Conservation (phyloP, 2,113 vertebrate genomes). For the Bungarus multicinctus region DNA sequence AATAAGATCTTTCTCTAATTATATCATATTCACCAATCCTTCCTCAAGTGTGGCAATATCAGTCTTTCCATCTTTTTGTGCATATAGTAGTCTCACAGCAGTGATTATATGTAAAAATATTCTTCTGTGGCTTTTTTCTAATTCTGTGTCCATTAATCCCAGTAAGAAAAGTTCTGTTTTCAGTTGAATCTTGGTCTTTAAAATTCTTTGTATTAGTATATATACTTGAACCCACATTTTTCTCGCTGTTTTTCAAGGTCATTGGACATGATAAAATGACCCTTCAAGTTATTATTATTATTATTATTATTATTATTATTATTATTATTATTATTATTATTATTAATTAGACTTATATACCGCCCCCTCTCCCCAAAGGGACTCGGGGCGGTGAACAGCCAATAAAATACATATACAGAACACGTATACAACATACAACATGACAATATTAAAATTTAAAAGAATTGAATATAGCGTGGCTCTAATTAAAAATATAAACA, state of each 20-base stretch:
- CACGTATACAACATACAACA: too few relatives aligned
- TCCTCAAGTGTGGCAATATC: neutral
- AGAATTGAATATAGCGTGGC: too few relatives aligned
- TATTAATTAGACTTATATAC: too few relatives aligned
- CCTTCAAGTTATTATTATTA: too few relatives aligned
- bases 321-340: too few relatives aligned
- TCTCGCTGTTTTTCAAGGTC: neutral
- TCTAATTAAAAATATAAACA: too few relatives aligned
- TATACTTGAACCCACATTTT: neutral
- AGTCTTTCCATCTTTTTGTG: neutral
- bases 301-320: too few relatives aligned
- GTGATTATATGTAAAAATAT: neutral
- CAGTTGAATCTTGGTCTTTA: neutral
- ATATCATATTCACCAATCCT: neutral
- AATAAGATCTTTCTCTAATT: neutral
- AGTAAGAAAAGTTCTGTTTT: neutral
- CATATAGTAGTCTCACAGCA: neutral
- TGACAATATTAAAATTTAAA: too few relatives aligned
- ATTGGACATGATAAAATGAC: neutral
- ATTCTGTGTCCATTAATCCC: neutral
- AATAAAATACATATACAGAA: too few relatives aligned
- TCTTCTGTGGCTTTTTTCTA: neutral
- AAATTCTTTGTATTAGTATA: neutral
- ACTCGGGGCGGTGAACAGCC: too few relatives aligned
- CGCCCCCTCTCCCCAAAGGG: too few relatives aligned